phyloP scores from a whole-genome alignment of 1,140 invertebrate species.

The Drosophila ercepeae region DNA sequence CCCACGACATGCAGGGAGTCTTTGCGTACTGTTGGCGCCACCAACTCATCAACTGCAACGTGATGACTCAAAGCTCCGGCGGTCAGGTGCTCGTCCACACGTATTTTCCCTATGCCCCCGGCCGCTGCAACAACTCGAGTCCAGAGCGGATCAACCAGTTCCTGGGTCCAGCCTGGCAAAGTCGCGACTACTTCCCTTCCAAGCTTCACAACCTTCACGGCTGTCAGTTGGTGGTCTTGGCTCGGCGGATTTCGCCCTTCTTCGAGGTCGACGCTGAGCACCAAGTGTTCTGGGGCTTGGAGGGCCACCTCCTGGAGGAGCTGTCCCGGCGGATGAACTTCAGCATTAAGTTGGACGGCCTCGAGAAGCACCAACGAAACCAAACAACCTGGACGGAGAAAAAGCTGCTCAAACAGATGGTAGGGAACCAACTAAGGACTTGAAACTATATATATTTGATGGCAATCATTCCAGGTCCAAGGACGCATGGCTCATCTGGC shows the following conservation, averaged over 20 bases:
- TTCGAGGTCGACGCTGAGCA: conserved; percentile 5
- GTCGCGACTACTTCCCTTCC: conserved; percentile 45
- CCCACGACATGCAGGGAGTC: conserved; percentile 51
- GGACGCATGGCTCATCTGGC: conserved; percentile 36
- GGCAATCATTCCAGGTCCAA: conserved; percentile 3
- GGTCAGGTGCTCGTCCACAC: conserved; percentile 57
- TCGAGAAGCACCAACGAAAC: conserved; percentile 13
- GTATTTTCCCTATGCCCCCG: conserved; percentile 54
- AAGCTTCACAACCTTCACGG: conserved; percentile 53
- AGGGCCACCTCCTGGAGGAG: conserved; percentile 39
- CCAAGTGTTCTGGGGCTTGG: conserved; percentile 5
- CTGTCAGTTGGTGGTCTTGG: conserved; percentile 42
- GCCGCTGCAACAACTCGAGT: conserved; percentile 11
- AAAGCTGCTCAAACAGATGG: conserved; percentile 32
- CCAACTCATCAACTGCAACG: conserved; percentile 64
- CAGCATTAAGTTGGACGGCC: conserved; percentile 18
- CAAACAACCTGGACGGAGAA: conserved; percentile 24
- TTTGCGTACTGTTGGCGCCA: conserved; percentile 66
- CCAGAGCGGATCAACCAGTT: conserved; percentile 49
- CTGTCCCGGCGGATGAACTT: conserved; percentile 52
- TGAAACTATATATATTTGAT: neutral
- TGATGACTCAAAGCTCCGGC: conserved; percentile 52
- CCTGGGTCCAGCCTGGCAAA: conserved; percentile 27
- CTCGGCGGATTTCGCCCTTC: conserved; percentile 35
- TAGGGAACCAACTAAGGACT: neutral